Evolutionary conservation across 2,113 vertebrate genomes (phyloP).

Genomic region (Rutilus rutilus): DNA sequence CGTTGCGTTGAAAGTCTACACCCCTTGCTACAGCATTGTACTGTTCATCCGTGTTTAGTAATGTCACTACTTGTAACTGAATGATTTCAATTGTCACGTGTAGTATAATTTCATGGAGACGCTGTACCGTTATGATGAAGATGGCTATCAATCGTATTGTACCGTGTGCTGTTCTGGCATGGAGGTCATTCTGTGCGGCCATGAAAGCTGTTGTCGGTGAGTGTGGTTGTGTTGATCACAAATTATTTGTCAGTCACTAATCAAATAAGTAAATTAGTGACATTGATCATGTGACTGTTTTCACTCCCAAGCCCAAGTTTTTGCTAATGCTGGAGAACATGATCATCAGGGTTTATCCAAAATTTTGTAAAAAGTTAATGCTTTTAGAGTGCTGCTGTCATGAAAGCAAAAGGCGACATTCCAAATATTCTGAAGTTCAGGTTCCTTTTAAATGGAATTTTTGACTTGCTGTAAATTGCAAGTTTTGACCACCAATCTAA

Average conservation of each 20-base stretch:
- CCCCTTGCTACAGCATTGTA: no score
- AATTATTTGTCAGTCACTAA: background rate
- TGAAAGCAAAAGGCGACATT: no score
- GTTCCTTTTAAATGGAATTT: no score
- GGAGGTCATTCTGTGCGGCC: slow-evolving; percentile 90
- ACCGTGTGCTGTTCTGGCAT: slow-evolving; percentile 90
- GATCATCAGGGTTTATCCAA: no score
- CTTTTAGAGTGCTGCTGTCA: background rate
- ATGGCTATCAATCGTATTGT: slow-evolving; percentile 96
- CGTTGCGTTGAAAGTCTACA: no score
- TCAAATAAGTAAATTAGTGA: background rate
- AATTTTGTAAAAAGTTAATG: background rate
- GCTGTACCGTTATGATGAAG: slow-evolving; percentile 88
- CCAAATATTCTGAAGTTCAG: no score
- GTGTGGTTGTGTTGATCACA: slow-evolving; percentile 38
- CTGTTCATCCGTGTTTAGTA: no score
- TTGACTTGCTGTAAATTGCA: background rate
- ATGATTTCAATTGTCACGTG: slow-evolving; percentile 17
- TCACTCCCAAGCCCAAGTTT: no score
- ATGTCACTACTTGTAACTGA: background rate
- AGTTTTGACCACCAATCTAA: background rate
- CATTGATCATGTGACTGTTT: no score
- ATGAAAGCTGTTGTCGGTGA: slow-evolving; percentile 88
- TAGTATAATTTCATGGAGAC: slow-evolving; percentile 90
- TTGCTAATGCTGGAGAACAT: no score